Conservation (phyloP, 2,888 invertebrate genomes). For the Phalera bucephala region DNA sequence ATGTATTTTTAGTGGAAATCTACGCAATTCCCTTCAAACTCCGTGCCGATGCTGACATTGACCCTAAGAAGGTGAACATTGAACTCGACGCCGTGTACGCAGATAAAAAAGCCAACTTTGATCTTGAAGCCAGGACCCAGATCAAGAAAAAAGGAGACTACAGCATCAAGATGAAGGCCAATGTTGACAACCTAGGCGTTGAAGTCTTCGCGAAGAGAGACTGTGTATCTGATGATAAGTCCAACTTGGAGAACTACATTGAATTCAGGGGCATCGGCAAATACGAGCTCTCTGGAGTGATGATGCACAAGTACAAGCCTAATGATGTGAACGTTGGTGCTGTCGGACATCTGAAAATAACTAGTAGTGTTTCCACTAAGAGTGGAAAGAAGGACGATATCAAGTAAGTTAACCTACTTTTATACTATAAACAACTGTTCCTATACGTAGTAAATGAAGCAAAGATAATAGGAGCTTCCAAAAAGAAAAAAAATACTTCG, state of each 20-base stretch:
- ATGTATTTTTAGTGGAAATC: slow-evolving; percentile 69
- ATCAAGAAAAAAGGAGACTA: slow-evolving; percentile 72
- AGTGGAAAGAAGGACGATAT: slow-evolving; percentile 78
- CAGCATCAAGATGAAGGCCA: slow-evolving; percentile 54
- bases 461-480: too few relatives aligned
- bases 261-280: slow-evolving; percentile 84
- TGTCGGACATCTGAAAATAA: slow-evolving; percentile 78
- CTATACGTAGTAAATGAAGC: too few relatives aligned
- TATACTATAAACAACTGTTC: too few relatives aligned
- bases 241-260: slow-evolving; percentile 84
- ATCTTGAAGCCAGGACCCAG: slow-evolving; percentile 79
- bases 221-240: slow-evolving; percentile 80
- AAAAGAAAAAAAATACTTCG: too few relatives aligned
- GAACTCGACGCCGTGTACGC: slow-evolving; percentile 83
- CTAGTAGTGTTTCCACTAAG: too few relatives aligned
- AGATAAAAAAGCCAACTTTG: slow-evolving; percentile 83
- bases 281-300: slow-evolving; percentile 83
- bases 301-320: slow-evolving; percentile 79
- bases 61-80: slow-evolving; percentile 80
- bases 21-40: slow-evolving; percentile 74
- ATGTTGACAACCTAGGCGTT: slow-evolving; percentile 52
- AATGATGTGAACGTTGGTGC: slow-evolving; percentile 83
- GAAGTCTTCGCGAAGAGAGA: slow-evolving; percentile 83
- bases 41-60: slow-evolving; percentile 81
- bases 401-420: slow-evolving; percentile 73